Evolutionary conservation across 2,113 vertebrate species (phyloP), one percentile per base, ranked within the genome.

Genomic region (Spermophilus dauricus): DNA sequence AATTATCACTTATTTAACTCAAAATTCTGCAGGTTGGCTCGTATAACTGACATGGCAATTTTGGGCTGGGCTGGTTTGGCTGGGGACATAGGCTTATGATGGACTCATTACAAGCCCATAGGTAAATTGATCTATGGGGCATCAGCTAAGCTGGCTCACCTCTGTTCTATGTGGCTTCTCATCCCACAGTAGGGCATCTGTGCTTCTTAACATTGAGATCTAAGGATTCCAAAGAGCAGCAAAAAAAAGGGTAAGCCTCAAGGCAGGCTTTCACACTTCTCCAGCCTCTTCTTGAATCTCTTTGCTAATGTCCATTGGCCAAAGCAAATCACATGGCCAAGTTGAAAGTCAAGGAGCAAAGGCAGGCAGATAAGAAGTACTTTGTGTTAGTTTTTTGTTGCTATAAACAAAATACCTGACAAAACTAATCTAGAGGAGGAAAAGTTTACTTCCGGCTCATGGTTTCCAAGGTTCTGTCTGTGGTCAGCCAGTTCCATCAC

Each of bases 251-350:
- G 10, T 45, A 95, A 96, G 42, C 28, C 83, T 73, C 73, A 88
- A 97, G 85, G 53, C 12, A 96, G 22, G 69, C 58, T 91, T 86
- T 65, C 81, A 89, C 32, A 86, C 28, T 86, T 96, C 83, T 91
- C 75, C 63, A 95, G 26, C n/a, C 28, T 83, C 86, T 95, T 96
- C 75, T 89, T 81, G 69, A 83, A 83, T 81, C 51, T 73, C 77
- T 95, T 84, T 87, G 76, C 67, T 91, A 91, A 95, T 53, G 45
- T 78, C 39, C 61, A 67, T 11, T 95, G 87, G 45, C 80, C 87
- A 92, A 96, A 95, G 65, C n/a, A 82, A 97, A 81, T 96, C 86
- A 84, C n/a, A 76, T 51, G 48, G 89, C 78, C 77, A 97, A 72
- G 24, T 51, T 82, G 67, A 97, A 93, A 88, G 58, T 87, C 77